Base-by-base conservation (phyloP, 2,888 invertebrate genomes). In the Ophion ventricosus region DNA sequence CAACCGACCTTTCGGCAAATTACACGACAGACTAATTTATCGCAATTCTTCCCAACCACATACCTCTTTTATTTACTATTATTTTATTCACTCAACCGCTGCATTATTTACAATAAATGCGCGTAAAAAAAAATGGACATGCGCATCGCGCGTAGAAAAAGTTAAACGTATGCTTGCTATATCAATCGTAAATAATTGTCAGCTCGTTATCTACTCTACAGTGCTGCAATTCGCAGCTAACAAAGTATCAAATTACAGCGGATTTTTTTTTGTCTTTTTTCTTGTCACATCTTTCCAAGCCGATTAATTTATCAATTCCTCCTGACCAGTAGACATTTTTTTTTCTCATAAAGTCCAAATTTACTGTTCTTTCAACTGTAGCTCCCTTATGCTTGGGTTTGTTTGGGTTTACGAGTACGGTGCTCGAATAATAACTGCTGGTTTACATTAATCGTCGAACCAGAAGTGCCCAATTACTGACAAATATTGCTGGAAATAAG, bases 1-100 rank as follows among this genome's bases (percentile, higher is more conserved):
- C 56, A 73, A 76, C 78, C 79, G 61, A 67, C 59, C 72, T 76
- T 66, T 67, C 59, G 40, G 57, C 75, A 63, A 73, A 83, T 80
- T 83, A 76, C 76, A 61, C 29, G 77, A 75, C 43, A 17, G 66
- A 10, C 14, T 11, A 75, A 83, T 77, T 83, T 73, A 73, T 61
- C 17, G 35, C 67, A 35, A 63, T 63, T 70, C 73, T 11, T 59
- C 29, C 29, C 61, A 29, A 14, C 29, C 63, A 57, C 78, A 66
- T 54, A 29, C 20, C 20, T 3, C 17, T 29, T 78, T 63, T 61
- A 61, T 78, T 78, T 61, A 70, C 35, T 70, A 61, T 63, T 70
- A 63, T 69, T 70, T 78, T 70, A 69, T 78, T 70, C 61, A 63
- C 70, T 73, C 49, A 17, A 43, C 7, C 49, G 29, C 20, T 14